Evolutionary conservation across 2,797 vertebrate genomes (phyloP).

Genomic region (Lacerta bilineata): DNA sequence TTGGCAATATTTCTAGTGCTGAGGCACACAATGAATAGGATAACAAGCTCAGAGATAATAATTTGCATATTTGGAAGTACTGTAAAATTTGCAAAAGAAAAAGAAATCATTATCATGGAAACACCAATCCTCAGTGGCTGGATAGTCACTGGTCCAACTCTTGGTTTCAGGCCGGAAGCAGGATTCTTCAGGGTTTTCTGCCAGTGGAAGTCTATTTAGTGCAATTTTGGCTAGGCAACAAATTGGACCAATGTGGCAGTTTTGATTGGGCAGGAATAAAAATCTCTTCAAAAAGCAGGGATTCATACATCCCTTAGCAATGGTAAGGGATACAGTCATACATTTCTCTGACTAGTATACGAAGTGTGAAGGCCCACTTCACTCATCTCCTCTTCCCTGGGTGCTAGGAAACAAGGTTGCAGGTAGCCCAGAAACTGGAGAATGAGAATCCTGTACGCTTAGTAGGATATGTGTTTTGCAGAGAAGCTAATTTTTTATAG

Average conservation of each 20-base stretch:
- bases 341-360: no score
- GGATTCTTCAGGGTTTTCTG: background rate
- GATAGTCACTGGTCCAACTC: background rate
- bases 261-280: background rate
- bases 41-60: background rate
- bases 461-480: no score
- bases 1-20: background rate
- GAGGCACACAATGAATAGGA: background rate
- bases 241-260: background rate
- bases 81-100: background rate
- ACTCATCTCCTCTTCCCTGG: background rate
- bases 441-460: no score
- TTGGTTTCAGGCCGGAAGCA: background rate
- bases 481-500: no score
- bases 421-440: background rate
- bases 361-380: background rate
- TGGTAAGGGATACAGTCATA: no score
- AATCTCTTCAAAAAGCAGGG: background rate
- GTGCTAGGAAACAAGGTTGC: background rate
- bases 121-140: background rate
- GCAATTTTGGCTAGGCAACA: background rate
- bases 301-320: background rate
- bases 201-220: background rate
- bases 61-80: background rate
- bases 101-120: background rate